Percentiles rank a stretch among this genome's conserved stretches.
Conservation (phyloP, 2,113 vertebrate species). For the Gambusia holbrooki region DNA sequence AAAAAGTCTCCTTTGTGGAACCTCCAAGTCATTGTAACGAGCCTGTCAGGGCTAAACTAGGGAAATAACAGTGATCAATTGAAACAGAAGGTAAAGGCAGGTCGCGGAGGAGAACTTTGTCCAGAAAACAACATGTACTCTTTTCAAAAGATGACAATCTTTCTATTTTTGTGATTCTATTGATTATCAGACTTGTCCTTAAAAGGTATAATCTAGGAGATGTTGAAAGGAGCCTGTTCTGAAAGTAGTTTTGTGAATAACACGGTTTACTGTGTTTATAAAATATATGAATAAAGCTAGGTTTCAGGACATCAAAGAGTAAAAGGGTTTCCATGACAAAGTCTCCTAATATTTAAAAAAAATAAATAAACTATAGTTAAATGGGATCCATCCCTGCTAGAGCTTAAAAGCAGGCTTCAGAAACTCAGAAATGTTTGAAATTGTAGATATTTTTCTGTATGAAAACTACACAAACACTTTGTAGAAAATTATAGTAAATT, state of each 20-base stretch:
- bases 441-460: too few species aligned
- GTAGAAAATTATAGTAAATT: too few species aligned
- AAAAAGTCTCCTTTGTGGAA: conserved; percentile 77
- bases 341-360: too few species aligned
- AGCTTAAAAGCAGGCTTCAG: too few species aligned
- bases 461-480: too few species aligned
- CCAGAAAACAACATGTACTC: conserved; percentile 57
- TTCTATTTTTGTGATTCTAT: conserved; percentile 18
- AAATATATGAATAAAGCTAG: too few species aligned
- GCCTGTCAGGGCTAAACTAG: conserved; percentile 69
- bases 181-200: conserved; percentile 28
- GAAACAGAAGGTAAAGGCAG: conserved; percentile 56
- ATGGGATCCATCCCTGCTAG: too few species aligned
- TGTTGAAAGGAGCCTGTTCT: conserved; percentile 1
- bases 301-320: too few species aligned
- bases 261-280: background rate
- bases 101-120: conserved; percentile 60
- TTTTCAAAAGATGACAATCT: conserved; percentile 59
- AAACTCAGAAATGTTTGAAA: too few species aligned
- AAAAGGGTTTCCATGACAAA: too few species aligned
- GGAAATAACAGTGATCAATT: conserved; percentile 72
- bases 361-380: too few species aligned
- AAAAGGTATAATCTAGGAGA: conserved; percentile 19
- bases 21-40: conserved; percentile 73
- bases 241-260: background rate